Conservation (phyloP, 2,113 vertebrate genomes). For the Dicrurus megarhynchus region DNA sequence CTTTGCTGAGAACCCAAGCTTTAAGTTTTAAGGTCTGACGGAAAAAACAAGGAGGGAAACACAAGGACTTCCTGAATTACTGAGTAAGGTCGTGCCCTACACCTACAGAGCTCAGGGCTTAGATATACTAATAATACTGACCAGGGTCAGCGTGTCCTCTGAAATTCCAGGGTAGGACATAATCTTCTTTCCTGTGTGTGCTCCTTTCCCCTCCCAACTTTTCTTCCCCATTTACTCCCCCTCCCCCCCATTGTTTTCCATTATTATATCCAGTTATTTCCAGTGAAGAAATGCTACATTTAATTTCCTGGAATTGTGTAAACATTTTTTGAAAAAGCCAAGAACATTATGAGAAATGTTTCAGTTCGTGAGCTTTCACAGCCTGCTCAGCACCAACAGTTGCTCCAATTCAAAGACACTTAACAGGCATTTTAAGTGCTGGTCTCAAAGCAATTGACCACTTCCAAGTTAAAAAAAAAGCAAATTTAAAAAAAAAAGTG, state of each 20-base stretch:
- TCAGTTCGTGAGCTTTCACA: background rate
- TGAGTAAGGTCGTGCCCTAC: background rate
- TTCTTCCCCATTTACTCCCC: background rate
- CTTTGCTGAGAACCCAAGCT: background rate
- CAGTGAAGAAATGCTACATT: background rate
- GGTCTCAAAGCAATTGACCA: background rate
- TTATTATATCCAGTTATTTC: background rate
- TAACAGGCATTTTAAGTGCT: background rate
- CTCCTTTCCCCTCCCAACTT: background rate
- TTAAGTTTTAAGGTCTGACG: background rate
- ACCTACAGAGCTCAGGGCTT: background rate
- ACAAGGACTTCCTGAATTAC: background rate
- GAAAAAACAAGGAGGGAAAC: background rate
- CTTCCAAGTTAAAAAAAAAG: background rate
- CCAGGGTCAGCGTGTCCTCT: background rate
- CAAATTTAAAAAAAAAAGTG: background rate
- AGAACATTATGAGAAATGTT: background rate
- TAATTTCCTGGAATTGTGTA: background rate
- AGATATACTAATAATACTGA: background rate
- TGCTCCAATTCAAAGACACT: background rate
- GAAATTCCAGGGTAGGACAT: background rate
- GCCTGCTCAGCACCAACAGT: background rate
- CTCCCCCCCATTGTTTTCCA: background rate
- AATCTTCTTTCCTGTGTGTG: background rate
- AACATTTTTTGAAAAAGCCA: background rate